A percentile compares a stretch with the other conserved stretches of the same genome.
Conservation (phyloP, 2,888 invertebrate species). For the Papilio protenor region DNA sequence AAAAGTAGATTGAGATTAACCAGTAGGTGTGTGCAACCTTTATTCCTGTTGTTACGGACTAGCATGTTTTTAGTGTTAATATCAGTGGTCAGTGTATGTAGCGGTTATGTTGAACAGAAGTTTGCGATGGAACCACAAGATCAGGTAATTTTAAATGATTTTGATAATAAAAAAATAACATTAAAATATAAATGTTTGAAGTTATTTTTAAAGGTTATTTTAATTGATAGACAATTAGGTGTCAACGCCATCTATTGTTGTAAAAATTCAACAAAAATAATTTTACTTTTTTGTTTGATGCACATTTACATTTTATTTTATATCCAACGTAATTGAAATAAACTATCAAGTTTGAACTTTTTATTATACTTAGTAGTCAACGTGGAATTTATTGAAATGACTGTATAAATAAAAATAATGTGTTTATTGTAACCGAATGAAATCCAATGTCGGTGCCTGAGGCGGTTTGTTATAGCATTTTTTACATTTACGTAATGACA, state of each 20-base stretch:
- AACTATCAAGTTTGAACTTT: background rate
- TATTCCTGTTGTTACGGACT: slow-evolving; percentile 77
- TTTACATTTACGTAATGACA: slow-evolving; percentile 6
- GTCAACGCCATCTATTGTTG: background rate
- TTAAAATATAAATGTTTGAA: too few relatives aligned
- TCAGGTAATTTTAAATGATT: slow-evolving; percentile 69
- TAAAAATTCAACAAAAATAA: too few relatives aligned
- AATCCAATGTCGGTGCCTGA: background rate
- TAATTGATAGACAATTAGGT: too few relatives aligned
- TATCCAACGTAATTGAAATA: background rate
- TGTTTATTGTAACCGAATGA: background rate
- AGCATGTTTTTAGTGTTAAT: slow-evolving; percentile 58
- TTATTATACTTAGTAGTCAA: background rate
- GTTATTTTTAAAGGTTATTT: too few relatives aligned
- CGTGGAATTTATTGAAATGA: slow-evolving; percentile 11
- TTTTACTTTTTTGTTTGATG: background rate
- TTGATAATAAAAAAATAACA: too few relatives aligned
- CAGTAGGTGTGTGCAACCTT: slow-evolving; percentile 70
- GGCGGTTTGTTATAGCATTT: slow-evolving; percentile 1
- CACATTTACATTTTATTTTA: background rate
- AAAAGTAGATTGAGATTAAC: slow-evolving; percentile 64
- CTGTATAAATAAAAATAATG: slow-evolving; percentile 11
- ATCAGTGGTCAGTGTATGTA: slow-evolving; percentile 64
- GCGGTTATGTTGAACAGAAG: slow-evolving; percentile 87
- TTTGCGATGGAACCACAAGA: slow-evolving; percentile 97